Percentiles rank a stretch among this genome's conserved stretches.
These are phyloP conservation scores for Leptobrachium leishanense DNA, from an alignment of 2,113 vertebrate species.

Conservation along the genomic window DNA sequence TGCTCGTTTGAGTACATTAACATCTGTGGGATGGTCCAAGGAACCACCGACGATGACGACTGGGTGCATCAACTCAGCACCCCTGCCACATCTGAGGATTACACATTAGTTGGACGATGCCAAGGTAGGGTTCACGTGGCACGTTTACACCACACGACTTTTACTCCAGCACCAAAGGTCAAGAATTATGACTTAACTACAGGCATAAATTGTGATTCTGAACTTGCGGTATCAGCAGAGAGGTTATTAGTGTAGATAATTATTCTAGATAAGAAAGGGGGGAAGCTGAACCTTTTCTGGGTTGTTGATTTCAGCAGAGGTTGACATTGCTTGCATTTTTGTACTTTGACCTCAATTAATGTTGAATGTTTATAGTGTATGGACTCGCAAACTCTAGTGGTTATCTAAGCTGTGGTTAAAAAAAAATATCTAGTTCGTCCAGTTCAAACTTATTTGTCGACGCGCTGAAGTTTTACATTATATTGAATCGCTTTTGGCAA, in stretches of 20 bases:
- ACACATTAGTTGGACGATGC: constrained; percentile 75
- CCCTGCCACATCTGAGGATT: constrained; percentile 60
- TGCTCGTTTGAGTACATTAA: constrained; percentile 83
- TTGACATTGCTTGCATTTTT: not conserved
- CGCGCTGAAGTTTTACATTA: no score
- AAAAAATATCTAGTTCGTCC: no score
- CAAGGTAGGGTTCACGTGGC: constrained; percentile 65
- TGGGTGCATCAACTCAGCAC: constrained; percentile 71
- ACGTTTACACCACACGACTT: not conserved
- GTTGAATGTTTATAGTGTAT: not conserved
- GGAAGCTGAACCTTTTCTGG: not conserved
- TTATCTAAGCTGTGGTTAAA: no score
- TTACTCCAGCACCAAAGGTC: constrained; percentile 39
- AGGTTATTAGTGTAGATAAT: no score
- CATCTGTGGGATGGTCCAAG: constrained; percentile 91
- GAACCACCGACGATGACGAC: constrained; percentile 67
- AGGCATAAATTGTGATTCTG: constrained; percentile 21
- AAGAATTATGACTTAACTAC: constrained; percentile 26
- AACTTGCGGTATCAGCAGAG: constrained; percentile 2
- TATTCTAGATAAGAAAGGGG: not conserved
- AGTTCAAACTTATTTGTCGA: no score
- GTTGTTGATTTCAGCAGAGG: not conserved
- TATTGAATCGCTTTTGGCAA: no score
- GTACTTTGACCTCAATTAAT: constrained; percentile 4
- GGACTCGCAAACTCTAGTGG: not conserved